phyloP scores from a whole-genome alignment of 2,888 invertebrate genomes.

The Campopleginae sp. region DNA sequence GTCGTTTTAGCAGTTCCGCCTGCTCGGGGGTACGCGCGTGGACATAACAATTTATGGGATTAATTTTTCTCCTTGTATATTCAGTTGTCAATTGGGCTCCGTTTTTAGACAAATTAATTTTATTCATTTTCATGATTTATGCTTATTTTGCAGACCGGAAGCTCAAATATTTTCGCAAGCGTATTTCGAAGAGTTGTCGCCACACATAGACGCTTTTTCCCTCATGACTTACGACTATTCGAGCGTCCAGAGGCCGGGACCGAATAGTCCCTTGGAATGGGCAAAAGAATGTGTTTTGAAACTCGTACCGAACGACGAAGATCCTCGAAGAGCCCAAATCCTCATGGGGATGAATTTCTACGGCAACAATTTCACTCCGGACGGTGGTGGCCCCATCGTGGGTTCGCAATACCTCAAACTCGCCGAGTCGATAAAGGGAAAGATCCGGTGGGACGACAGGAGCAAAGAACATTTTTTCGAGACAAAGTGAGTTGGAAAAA shows the following conservation, averaged over 20 bases:
- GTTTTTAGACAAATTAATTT: too few species aligned
- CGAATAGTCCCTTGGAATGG: conserved; percentile 96
- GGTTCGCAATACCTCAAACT: conserved; percentile 92
- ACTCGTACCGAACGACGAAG: conserved; percentile 87
- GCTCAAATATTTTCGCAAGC: conserved; percentile 89
- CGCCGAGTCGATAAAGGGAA: conserved; percentile 90
- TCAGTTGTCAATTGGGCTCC: neutral
- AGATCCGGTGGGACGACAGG: conserved; percentile 91
- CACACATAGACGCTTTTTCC: conserved; percentile 93
- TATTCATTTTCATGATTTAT: neutral
- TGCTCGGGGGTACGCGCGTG: conserved; percentile 85
- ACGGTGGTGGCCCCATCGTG: conserved; percentile 93
- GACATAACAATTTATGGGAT: neutral
- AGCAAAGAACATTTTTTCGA: conserved; percentile 94
- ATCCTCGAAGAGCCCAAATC: conserved; percentile 90
- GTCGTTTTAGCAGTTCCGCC: conserved; percentile 93
- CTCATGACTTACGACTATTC: conserved; percentile 99
- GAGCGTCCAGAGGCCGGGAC: conserved; percentile 92
- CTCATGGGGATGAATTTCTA: conserved; percentile 97
- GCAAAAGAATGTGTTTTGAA: conserved; percentile 90
- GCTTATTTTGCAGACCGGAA: conserved; percentile 73
- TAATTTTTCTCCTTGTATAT: neutral
- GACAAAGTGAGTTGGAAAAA: conserved; percentile 88
- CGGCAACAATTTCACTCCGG: conserved; percentile 93
- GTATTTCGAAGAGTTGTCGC: conserved; percentile 91